Percentiles rank a stretch among this genome's conserved stretches.
phyloP scores from a whole-genome alignment of 2,113 vertebrate genomes.

The Petromus typicus region DNA sequence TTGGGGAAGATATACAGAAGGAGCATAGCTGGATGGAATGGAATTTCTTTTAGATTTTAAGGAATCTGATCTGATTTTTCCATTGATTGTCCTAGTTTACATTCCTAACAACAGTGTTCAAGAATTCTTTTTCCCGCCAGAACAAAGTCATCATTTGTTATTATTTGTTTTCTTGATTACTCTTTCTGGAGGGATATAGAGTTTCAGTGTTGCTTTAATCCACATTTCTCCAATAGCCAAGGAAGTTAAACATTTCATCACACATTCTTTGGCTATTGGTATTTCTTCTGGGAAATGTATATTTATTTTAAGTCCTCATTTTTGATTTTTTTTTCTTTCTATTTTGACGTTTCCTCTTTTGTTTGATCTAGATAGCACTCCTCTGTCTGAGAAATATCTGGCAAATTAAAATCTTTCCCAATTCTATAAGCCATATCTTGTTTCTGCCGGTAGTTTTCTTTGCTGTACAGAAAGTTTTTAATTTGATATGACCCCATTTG shows the following conservation, averaged over 20 bases:
- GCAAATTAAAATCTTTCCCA: not conserved
- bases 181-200: not conserved
- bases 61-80: not conserved
- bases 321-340: not conserved
- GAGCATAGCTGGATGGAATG: not conserved
- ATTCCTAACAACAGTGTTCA: not conserved
- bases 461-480: not conserved
- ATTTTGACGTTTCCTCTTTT: not conserved
- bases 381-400: not conserved
- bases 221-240: not conserved
- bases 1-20: not conserved
- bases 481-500: not conserved
- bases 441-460: not conserved
- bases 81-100: not conserved
- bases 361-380: not conserved
- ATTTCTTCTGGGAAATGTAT: too few species aligned
- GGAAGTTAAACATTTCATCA: not conserved
- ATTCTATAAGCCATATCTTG: not conserved
- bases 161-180: not conserved
- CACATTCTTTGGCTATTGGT: not conserved
- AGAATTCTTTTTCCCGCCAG: not conserved
- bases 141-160: not conserved
- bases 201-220: not conserved
- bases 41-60: not conserved
- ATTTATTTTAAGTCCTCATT: not conserved